phyloP scores from a whole-genome alignment of 2,888 invertebrate genomes.

The Isotomurus palustris region DNA sequence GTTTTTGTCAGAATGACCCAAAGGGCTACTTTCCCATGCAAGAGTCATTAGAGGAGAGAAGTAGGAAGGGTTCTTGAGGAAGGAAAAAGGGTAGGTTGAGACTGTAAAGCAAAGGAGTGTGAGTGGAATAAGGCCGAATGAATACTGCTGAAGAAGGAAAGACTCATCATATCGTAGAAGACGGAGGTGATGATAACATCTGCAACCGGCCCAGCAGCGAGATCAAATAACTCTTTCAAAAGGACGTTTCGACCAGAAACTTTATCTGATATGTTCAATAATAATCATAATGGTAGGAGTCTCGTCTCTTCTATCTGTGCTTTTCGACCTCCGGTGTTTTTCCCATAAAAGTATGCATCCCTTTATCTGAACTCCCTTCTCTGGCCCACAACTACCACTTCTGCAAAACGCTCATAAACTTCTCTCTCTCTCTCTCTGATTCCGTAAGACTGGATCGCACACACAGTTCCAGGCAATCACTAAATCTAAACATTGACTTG shows the following conservation, averaged over 20 bases:
- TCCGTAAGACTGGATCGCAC: background rate
- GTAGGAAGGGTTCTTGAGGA: too few species aligned
- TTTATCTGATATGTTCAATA: constrained; percentile 41
- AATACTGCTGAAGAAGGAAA: too few species aligned
- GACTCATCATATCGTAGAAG: too few species aligned
- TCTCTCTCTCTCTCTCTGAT: too few species aligned
- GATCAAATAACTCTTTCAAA: constrained; percentile 44
- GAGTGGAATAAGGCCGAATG: too few species aligned
- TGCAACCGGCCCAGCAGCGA: constrained; percentile 40
- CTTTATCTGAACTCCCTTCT: background rate
- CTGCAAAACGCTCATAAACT: too few species aligned
- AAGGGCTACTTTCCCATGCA: too few species aligned
- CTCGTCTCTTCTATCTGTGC: constrained; percentile 17
- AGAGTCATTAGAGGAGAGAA: too few species aligned
- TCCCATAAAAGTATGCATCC: constrained; percentile 16
- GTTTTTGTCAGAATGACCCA: too few species aligned
- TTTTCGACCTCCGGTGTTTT: constrained; percentile 14
- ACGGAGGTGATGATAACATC: constrained; percentile 34
- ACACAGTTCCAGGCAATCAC: background rate
- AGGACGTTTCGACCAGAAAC: constrained; percentile 34
- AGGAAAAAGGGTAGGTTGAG: too few species aligned
- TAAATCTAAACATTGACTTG: constrained; percentile 6
- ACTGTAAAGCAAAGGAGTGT: too few species aligned
- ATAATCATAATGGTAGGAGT: constrained; percentile 36
- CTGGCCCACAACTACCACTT: background rate